Base-by-base conservation (phyloP, 2,113 vertebrate genomes). In the Dromas ardeola region DNA sequence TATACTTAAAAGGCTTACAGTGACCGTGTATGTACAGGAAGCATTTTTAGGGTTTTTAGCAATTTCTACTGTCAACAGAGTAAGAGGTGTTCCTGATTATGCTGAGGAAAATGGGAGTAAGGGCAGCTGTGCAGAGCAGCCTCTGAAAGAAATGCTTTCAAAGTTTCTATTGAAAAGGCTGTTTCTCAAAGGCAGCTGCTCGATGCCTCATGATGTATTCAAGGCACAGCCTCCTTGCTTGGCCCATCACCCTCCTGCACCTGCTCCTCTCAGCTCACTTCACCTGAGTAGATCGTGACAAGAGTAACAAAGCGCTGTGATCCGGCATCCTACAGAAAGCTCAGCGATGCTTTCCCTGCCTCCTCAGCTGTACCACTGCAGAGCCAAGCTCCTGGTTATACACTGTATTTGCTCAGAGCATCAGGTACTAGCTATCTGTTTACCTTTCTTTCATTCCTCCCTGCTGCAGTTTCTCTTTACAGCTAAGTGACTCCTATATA, bases 251-350 rank as follows among this genome's bases (percentile, higher is more conserved):
- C 85, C 87, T 69, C 40, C 95, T 93, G 96, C 96, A 97, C 89
- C 96, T 94, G 93, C 96, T 97, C 47, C 94, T 85, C 90, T 95
- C 95, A 67, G 88, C 79, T 96, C 93, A 18, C 84, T 97, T 95
- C 96, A 96, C 96, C 96, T 96, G 95, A 92, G 86, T 15, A 66
- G 90, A 73, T 83, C 89, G 95, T 97, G 97, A 98, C 92, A 78
- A 93, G 96, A 91, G 85, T 97, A 92, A 95, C 77, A 97, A 97
- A 95, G 52, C 2, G 0, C 80, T 59, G 45, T 26, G 43, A 62
- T 79, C 58, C 5, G 3, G 67, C 81, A 71, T 65, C 47, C 82
- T 40, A 18, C 47, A 61, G 79, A 90, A 84, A 96, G 72, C 72
- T 92, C 86, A 67, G 86, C 1, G 0, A 45, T 50, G 56, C 56